phyloP scores from a whole-genome alignment of 2,113 vertebrate species.

The Aleadryas rufinucha region DNA sequence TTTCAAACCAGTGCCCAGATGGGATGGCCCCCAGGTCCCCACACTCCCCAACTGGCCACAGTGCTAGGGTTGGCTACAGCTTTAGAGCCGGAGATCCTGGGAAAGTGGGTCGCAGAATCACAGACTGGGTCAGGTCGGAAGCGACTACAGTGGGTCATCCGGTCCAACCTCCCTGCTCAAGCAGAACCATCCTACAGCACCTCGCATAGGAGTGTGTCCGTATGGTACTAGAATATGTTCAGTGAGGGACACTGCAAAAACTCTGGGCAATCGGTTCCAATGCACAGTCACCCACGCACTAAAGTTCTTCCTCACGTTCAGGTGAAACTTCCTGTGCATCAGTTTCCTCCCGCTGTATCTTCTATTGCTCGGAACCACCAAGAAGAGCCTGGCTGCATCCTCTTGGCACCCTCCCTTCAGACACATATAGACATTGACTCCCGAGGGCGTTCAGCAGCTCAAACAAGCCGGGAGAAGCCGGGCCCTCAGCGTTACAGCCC shows the following conservation, averaged over 20 bases:
- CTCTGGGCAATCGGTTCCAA: not conserved
- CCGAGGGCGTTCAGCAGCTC: rapidly evolving
- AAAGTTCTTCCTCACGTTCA: too few species aligned
- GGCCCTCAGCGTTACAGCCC: not conserved
- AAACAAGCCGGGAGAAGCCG: rapidly evolving
- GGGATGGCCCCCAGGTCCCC: too few species aligned
- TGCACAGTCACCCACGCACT: too few species aligned
- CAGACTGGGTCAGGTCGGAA: not conserved
- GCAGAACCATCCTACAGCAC: not conserved
- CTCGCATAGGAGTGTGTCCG: rapidly evolving
- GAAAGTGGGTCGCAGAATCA: not conserved
- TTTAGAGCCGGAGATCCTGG: rapidly evolving
- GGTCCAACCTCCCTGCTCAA: too few species aligned
- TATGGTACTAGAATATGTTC: rapidly evolving
- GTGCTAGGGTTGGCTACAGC: rapidly evolving
- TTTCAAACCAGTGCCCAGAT: rapidly evolving
- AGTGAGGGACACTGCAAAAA: not conserved
- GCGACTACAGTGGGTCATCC: rapidly evolving
- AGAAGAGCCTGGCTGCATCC: rapidly evolving
- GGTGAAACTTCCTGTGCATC: not conserved
- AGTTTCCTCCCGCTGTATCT: rapidly evolving
- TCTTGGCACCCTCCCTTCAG: not conserved
- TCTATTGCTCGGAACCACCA: too few species aligned
- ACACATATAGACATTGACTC: rapidly evolving
- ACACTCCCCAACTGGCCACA: rapidly evolving